Evolutionary conservation across 2,888 invertebrate genomes (phyloP).

Genomic region (Hypolimnas misippus): DNA sequence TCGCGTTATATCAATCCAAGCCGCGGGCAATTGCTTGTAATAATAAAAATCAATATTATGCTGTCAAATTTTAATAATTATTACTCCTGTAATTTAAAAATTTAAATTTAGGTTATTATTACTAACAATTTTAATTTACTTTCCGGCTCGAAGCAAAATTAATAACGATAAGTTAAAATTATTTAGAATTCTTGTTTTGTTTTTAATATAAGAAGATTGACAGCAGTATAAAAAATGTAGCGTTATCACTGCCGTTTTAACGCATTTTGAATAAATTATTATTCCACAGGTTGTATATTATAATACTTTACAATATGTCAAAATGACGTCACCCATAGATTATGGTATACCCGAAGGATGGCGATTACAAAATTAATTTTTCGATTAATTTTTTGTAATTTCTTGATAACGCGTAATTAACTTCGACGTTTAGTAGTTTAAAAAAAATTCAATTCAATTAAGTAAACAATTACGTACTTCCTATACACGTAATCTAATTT

Average conservation of each 20-base stretch:
- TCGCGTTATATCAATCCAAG: too few species aligned
- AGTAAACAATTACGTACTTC: constrained; percentile 45
- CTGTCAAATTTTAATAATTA: too few species aligned
- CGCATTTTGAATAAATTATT: constrained; percentile 5
- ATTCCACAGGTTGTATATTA: not conserved
- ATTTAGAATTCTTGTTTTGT: too few species aligned
- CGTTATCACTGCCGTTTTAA: not conserved
- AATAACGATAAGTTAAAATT: too few species aligned
- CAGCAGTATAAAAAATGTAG: too few species aligned
- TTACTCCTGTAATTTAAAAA: too few species aligned
- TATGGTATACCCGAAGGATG: constrained; percentile 41
- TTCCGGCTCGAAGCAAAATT: too few species aligned
- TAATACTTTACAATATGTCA: not conserved
- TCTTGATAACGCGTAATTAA: constrained; percentile 29
- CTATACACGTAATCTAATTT: constrained; percentile 30
- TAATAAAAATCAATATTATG: too few species aligned
- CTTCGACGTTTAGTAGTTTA: constrained; percentile 16
- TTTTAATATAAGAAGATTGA: too few species aligned
- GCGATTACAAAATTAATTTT: constrained; percentile 11
- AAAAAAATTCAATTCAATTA: constrained; percentile 31
- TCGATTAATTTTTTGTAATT: constrained; percentile 16
- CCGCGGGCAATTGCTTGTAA: too few species aligned
- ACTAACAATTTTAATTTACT: too few species aligned
- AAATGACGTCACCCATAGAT: constrained; percentile 55
- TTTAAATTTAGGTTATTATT: too few species aligned